These are phyloP conservation scores for Mormyrus hasselquistii DNA, from an alignment of 2,797 vertebrate genomes.

Conservation along the genomic window DNA sequence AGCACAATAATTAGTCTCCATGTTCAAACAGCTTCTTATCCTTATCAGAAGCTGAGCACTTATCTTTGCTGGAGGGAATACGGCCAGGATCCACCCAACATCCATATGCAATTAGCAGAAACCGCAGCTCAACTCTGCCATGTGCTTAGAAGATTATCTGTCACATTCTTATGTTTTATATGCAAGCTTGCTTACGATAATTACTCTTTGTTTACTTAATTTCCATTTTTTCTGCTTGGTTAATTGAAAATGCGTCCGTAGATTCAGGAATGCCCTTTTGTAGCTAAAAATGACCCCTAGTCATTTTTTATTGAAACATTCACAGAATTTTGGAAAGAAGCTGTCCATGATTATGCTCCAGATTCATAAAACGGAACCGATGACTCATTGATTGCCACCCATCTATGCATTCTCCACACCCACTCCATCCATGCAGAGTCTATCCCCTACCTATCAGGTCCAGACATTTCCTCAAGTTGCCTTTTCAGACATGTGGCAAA, in stretches of 20 bases:
- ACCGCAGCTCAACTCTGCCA: background rate
- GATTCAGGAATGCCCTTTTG: background rate
- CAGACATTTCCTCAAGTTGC: background rate
- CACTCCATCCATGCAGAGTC: background rate
- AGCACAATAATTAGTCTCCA: background rate
- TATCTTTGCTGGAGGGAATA: background rate
- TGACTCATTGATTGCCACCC: background rate
- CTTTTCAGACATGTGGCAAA: too few relatives aligned
- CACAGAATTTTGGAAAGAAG: background rate
- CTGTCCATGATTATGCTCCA: background rate
- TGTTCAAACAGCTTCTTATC: background rate
- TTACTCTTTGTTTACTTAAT: background rate
- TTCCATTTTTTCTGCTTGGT: background rate
- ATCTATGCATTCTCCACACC: background rate
- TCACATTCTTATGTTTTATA: background rate
- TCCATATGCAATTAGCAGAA: background rate
- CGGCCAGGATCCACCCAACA: background rate
- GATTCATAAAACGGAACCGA: background rate
- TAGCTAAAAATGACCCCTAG: background rate
- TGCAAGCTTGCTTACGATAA: background rate
- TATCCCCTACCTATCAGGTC: background rate
- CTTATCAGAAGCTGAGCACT: background rate
- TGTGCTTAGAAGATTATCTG: background rate
- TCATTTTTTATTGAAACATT: background rate
- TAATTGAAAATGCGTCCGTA: background rate